phyloP scores from a whole-genome alignment of 2,113 vertebrate species.

The Bufo gargarizans region DNA sequence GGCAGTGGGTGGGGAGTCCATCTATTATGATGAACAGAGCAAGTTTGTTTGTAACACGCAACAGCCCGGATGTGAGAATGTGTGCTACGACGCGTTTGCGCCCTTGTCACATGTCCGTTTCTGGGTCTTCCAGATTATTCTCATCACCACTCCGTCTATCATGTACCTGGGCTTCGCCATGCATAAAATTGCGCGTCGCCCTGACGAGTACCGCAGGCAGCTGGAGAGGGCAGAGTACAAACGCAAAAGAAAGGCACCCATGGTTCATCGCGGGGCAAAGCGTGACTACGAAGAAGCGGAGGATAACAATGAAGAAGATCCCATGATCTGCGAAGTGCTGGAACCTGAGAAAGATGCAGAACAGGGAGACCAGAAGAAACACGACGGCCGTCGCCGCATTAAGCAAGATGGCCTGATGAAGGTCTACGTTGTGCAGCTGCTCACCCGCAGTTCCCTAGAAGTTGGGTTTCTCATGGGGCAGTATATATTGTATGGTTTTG shows the following conservation, averaged over 20 bases:
- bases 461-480: constrained; percentile 82
- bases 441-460: constrained; percentile 80
- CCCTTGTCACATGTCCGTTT: constrained; percentile 86
- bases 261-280: constrained; percentile 72
- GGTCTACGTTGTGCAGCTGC: constrained; percentile 81
- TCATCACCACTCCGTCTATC: constrained; percentile 82
- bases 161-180: constrained; percentile 89
- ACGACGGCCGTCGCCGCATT: constrained; percentile 82
- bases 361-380: constrained; percentile 68
- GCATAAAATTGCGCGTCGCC: constrained; percentile 81
- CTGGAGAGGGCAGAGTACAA: not conserved
- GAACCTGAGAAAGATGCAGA: constrained; percentile 75
- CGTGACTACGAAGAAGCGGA: constrained; percentile 83
- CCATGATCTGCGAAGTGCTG: constrained; percentile 84
- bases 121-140: constrained; percentile 90
- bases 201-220: constrained; percentile 62
- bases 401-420: constrained; percentile 86
- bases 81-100: constrained; percentile 85
- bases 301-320: constrained; percentile 84
- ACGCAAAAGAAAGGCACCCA: constrained; percentile 63
- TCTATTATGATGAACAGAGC: constrained; percentile 91
- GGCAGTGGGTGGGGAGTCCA: constrained; percentile 84
- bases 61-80: constrained; percentile 88
- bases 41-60: constrained; percentile 87
- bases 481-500: constrained; percentile 81